These are phyloP conservation scores for Tethya wilhelma DNA, from an alignment of 37 sponge, comb jelly and placozoan species.

Conservation along the genomic window DNA sequence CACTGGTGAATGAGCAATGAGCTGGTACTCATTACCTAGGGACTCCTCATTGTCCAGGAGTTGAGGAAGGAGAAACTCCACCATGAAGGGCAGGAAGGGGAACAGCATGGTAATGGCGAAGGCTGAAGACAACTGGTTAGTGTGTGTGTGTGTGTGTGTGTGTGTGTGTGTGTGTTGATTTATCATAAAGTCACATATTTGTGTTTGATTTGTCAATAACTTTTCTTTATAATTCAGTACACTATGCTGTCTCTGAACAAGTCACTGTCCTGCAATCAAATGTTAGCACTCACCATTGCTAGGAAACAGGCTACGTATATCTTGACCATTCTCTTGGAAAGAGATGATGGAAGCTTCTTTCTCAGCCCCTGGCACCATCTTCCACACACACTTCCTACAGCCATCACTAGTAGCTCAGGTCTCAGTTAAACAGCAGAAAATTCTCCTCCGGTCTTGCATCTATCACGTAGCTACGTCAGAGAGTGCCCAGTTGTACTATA, in stretches of 20 bases:
- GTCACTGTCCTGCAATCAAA: no score
- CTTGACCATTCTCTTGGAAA: constrained; percentile 1
- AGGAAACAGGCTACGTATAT: constrained; percentile 13
- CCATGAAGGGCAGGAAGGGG: constrained; percentile 92
- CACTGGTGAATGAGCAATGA: no score
- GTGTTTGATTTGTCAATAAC: neutral
- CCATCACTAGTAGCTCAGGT: no score
- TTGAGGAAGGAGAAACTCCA: constrained; percentile 55
- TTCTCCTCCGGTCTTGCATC: no score
- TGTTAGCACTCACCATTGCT: constrained; percentile 15
- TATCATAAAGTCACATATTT: neutral
- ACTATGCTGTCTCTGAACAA: no score
- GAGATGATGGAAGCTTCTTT: neutral
- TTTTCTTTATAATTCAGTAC: no score
- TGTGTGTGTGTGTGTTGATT: constrained; percentile 4
- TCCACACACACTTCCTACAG: no score
- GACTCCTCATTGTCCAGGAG: constrained; percentile 15
- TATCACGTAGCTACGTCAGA: no score
- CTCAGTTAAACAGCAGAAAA: no score
- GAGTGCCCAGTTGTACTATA: no score
- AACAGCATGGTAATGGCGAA: constrained; percentile 82
- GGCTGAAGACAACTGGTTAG: no score
- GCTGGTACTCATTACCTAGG: neutral
- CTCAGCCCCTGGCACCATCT: neutral
- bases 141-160: constrained; percentile 8